Evolutionary conservation across 2,888 invertebrate species (phyloP), one percentile per base, ranked within the genome.

Genomic region (Microctonus brassicae): DNA sequence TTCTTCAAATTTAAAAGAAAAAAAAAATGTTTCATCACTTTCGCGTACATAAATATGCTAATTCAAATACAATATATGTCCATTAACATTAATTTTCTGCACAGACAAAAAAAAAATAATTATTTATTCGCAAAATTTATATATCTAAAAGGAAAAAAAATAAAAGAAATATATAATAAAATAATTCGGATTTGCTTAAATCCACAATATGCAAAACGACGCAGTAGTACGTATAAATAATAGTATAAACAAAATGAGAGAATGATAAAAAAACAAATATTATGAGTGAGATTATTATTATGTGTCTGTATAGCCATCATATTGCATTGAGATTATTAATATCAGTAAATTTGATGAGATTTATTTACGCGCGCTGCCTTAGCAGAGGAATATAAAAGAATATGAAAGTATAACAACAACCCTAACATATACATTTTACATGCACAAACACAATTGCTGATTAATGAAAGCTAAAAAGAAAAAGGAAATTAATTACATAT

Each of bases 1-100:
- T 47, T 47, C 20, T 47, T 47, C 47, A 36, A 65, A 70, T 57
- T 75, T 64, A 74, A 73, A 67, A 67, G 34, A 69, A 65, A 67
- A 57, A 61, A 63, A 63, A 58, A 64, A 60, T 69, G 58, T 57
- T 63, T 17, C 3, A 47, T 47, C 47, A 47, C 47, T 17, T 47
- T n/a, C n/a, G 2, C n/a, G 4, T 6, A 47, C 17, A 47, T 47
- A 47, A 17, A n/a, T 6, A 47, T 47, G 17, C 47, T 17, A 47
- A 17, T 47, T 47, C 7, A 17, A 47, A 47, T 17, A 47, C 17
- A n/a, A n/a, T 7, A 47, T 47, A 47, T 42, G 42, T 42, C n/a
- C n/a, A 42, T 47, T 47, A 17, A n/a, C 17, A n/a, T 47, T 47
- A 47, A 47, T 47, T 47, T 47, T 47, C 9, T 7, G 17, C 47